phyloP scores from a whole-genome alignment of 2,797 vertebrate species.

The Enoplosus armatus region DNA sequence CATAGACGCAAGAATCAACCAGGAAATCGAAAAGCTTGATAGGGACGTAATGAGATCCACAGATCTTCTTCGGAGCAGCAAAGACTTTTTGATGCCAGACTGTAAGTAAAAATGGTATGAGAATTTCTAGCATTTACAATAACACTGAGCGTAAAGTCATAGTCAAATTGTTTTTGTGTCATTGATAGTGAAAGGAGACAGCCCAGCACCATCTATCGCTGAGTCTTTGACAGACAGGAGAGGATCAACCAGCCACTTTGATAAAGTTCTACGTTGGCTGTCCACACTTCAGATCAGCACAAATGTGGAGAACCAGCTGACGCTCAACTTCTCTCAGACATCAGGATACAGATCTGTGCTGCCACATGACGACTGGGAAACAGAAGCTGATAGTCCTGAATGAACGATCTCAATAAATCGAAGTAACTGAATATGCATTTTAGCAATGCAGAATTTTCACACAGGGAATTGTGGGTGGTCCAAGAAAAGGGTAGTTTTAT shows the following conservation, averaged over 20 bases:
- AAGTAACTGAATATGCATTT: not conserved
- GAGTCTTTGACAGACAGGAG: not conserved
- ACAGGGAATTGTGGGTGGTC: not conserved
- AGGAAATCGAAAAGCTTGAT: constrained; percentile 53
- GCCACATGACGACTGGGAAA: rapidly evolving
- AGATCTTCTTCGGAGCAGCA: constrained; percentile 24
- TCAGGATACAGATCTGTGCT: constrained; percentile 60
- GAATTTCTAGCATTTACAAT: not conserved
- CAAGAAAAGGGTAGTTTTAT: not conserved
- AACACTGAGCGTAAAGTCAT: not conserved
- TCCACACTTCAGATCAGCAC: constrained; percentile 28
- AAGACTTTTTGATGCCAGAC: not conserved
- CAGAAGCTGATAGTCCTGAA: not conserved
- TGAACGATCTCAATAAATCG: not conserved
- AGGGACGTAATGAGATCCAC: constrained; percentile 26
- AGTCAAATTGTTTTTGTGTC: constrained; percentile 7
- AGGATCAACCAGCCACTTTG: not conserved
- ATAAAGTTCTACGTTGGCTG: constrained; percentile 51
- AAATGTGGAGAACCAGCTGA: constrained; percentile 33
- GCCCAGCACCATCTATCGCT: not conserved
- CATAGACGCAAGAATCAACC: constrained; percentile 21
- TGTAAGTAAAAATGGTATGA: constrained; percentile 29
- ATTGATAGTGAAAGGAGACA: constrained; percentile 49
- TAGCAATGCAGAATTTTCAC: not conserved
- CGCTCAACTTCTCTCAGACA: constrained; percentile 50